A percentile compares a stretch with the other conserved stretches of the same genome.
phyloP scores from a whole-genome alignment of 2,797 vertebrate genomes.

The Hybognathus amarus region DNA sequence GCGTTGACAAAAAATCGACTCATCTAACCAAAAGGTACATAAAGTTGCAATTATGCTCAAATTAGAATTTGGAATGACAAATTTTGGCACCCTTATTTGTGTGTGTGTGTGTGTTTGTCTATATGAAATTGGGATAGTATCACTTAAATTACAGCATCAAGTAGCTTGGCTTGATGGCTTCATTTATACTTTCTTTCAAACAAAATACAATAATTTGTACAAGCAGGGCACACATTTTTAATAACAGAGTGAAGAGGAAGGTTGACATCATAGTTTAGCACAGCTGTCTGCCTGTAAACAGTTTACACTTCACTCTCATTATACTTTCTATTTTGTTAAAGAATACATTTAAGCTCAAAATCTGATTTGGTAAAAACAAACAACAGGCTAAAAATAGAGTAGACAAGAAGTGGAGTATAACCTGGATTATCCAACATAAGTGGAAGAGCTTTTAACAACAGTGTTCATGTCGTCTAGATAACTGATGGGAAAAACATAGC shows the following conservation, averaged over 20 bases:
- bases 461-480: slow-evolving; percentile 59
- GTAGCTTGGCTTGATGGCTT: slow-evolving; percentile 16
- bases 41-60: background rate
- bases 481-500: slow-evolving; percentile 55
- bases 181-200: slow-evolving; percentile 31
- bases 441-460: slow-evolving; percentile 31
- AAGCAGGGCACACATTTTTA: background rate
- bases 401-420: background rate
- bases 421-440: slow-evolving; percentile 24
- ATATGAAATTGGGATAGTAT: background rate
- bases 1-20: background rate
- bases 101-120: background rate
- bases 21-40: background rate
- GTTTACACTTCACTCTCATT: slow-evolving; percentile 11
- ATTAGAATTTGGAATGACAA: background rate
- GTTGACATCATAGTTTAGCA: slow-evolving; percentile 21
- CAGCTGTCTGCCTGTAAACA: background rate
- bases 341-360: background rate
- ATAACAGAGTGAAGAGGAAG: slow-evolving; percentile 31
- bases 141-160: slow-evolving; percentile 1
- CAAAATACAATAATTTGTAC: slow-evolving; percentile 14
- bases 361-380: slow-evolving; percentile 25
- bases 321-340: background rate
- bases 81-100: slow-evolving; percentile 2
- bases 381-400: slow-evolving; percentile 20